Conservation (phyloP, 2,888 invertebrate species). For the Sarcophaga rosellei region DNA sequence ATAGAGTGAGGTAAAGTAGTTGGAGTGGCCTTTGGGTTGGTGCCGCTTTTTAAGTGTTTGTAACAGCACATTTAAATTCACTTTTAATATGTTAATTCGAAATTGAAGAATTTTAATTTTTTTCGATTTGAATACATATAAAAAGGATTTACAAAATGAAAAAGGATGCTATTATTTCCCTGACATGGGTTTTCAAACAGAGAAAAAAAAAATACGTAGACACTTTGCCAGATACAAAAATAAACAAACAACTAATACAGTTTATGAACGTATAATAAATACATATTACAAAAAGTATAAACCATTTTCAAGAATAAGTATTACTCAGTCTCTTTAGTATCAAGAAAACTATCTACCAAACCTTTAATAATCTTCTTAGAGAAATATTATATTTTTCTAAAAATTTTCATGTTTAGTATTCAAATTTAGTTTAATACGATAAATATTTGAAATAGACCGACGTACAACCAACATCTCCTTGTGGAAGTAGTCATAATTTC, state of each 20-base stretch:
- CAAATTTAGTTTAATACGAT: no score
- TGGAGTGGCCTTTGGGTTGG: neutral
- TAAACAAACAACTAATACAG: neutral
- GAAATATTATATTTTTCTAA: no score
- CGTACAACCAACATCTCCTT: no score
- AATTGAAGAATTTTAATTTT: slow-evolving; percentile 14
- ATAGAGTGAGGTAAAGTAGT: neutral
- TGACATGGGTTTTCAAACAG: slow-evolving; percentile 22
- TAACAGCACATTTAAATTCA: slow-evolving; percentile 47
- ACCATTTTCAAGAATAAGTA: neutral
- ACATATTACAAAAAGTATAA: neutral
- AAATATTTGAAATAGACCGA: no score
- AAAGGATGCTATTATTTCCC: slow-evolving; percentile 21
- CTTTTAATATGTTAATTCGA: slow-evolving; percentile 60
- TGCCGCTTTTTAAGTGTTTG: slow-evolving; percentile 20
- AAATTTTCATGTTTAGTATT: no score
- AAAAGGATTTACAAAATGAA: neutral
- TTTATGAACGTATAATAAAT: slow-evolving; percentile 1
- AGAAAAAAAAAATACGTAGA: slow-evolving; percentile 19
- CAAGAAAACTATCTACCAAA: no score
- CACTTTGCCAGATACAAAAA: slow-evolving; percentile 13
- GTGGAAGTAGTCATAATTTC: neutral
- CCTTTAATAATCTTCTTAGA: no score
- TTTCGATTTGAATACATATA: neutral
- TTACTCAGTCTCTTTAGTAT: no score